Conservation (phyloP, 2,113 vertebrate species). For the Clarias gariepinus region DNA sequence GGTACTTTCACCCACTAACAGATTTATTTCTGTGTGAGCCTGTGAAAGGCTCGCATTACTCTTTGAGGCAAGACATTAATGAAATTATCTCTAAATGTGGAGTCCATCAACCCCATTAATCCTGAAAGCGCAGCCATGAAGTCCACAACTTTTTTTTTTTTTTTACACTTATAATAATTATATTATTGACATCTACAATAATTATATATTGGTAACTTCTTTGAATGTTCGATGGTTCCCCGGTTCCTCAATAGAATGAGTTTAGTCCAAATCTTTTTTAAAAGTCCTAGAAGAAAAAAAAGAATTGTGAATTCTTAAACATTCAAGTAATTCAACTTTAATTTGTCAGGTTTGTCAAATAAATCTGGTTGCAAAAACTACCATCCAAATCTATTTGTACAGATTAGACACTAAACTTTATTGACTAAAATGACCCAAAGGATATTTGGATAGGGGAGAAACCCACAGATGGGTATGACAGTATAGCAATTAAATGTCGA, state of each 20-base stretch:
- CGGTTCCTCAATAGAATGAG: not conserved
- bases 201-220: not conserved
- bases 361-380: not conserved
- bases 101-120: not conserved
- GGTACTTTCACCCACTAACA: constrained; percentile 30
- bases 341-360: not conserved
- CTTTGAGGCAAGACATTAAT: not conserved
- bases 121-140: not conserved
- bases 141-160: not conserved
- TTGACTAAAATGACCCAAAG: not conserved
- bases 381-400: too few relatives aligned
- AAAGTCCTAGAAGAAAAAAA: not conserved
- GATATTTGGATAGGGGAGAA: not conserved
- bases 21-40: constrained; percentile 18
- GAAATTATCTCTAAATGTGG: not conserved
- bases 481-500: not conserved
- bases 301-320: not conserved
- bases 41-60: not conserved
- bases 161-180: too few relatives aligned
- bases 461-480: constrained; percentile 4
- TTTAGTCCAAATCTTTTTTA: not conserved
- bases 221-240: not conserved
- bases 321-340: not conserved
- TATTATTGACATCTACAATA: not conserved
- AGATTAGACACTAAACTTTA: not conserved